These are phyloP conservation scores for Opisthograptis luteolata DNA, from an alignment of 2,888 invertebrate species.

Conservation along the genomic window DNA sequence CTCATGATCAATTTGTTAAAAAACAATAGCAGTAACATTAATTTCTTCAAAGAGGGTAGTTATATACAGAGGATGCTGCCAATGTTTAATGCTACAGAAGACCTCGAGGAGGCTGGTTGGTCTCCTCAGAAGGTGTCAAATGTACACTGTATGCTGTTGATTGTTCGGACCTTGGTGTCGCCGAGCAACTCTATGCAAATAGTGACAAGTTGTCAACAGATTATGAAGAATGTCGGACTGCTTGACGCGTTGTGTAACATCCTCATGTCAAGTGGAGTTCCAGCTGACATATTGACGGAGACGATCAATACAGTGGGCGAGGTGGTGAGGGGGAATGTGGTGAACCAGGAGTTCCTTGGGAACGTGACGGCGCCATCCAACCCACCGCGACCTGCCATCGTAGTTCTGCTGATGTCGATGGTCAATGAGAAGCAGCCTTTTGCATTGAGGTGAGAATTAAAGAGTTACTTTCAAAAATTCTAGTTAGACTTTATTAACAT, in stretches of 20 bases:
- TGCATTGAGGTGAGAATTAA: slow-evolving; percentile 69
- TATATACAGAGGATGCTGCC: slow-evolving; percentile 95
- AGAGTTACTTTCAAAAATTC: no score
- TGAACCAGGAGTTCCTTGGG: slow-evolving; percentile 96
- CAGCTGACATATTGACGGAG: slow-evolving; percentile 97
- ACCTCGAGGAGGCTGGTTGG: slow-evolving; percentile 91
- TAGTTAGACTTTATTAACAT: no score
- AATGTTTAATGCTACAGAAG: slow-evolving; percentile 92
- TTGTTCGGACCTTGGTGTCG: slow-evolving; percentile 95
- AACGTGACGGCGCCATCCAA: slow-evolving; percentile 96
- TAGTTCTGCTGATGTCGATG: slow-evolving; percentile 98
- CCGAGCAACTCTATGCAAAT: slow-evolving; percentile 96
- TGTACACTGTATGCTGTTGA: slow-evolving; percentile 95
- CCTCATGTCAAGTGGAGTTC: slow-evolving; percentile 97
- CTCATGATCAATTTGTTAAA: slow-evolving; percentile 96
- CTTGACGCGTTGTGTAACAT: slow-evolving; percentile 90
- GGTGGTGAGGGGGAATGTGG: slow-evolving; percentile 94
- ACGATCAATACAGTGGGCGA: slow-evolving; percentile 98
- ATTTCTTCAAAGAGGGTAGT: slow-evolving; percentile 99
- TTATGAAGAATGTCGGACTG: slow-evolving; percentile 91
- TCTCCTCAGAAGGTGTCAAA: slow-evolving; percentile 97
- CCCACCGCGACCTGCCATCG: slow-evolving; percentile 96
- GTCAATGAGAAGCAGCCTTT: slow-evolving; percentile 99
- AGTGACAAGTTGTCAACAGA: slow-evolving; percentile 92
- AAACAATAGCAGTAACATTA: slow-evolving; percentile 98